Base-by-base conservation (phyloP, 1,140 invertebrate genomes). In the Drosophila suzukii region DNA sequence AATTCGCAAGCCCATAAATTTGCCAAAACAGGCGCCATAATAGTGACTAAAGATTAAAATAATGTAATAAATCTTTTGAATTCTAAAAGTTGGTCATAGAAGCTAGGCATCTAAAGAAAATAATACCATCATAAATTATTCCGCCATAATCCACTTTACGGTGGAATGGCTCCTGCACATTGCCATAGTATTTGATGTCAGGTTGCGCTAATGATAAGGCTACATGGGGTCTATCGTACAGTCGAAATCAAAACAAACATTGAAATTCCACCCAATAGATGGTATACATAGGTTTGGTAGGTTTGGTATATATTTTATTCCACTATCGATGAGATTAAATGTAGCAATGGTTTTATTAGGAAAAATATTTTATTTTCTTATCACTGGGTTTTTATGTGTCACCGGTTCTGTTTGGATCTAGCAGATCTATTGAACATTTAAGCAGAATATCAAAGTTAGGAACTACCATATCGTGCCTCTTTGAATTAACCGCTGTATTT, bases 31-130 rank as follows among this genome's bases (percentile, higher is more conserved):
- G 62, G 67, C 53, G 76, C 46, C 61, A 89, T 84, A 84, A 80
- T 77, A 61, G 63, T 71, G 80, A 80, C 83, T 41, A 80, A 63
- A 88, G 83, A 88, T 88, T 89, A 88, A 84, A 74, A 73, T 76
- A 77, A 68, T 51, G 57, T 77, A 80, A 89, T 88, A 88, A 88
- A 88, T 88, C 82, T 77, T 70, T 70, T 27, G 13, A 43, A 68
- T 76, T 36, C 62, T 34, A 41, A 47, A 60, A 57, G 57, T 46
- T 65, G 44, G 38, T 41, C 61, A 57, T 36, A 36, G 39, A 5
- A 51, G n/a, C 46, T 46, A 30, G 54, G 20, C 58, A 24, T 54
- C 67, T 81, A 78, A 75, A 71, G 60, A 57, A 76, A 70, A 58
- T 51, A 73, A 51, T 51, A 36, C 41, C 47, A 58, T 67, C 67